Evolutionary conservation across 1,140 invertebrate genomes (phyloP).

Genomic region (Whitmania pigra): DNA sequence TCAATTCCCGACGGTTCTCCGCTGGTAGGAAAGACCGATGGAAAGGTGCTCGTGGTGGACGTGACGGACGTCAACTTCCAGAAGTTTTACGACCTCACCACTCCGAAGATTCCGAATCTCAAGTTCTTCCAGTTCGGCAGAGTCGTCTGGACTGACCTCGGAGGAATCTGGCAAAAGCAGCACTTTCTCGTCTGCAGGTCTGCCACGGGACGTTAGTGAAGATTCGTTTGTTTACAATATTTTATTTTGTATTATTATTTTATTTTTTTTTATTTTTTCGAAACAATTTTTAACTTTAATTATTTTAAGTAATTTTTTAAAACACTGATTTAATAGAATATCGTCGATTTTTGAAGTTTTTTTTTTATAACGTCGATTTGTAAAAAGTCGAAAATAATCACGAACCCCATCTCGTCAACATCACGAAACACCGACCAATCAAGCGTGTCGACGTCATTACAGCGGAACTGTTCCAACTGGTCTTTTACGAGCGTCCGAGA

Average conservation of each 20-base stretch:
- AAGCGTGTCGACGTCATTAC: not conserved
- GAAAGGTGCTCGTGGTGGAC: slow-evolving; percentile 2
- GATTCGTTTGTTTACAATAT: too few species aligned
- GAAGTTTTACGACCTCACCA: not conserved
- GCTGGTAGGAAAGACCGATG: not conserved
- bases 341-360: too few species aligned
- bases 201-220: too few species aligned
- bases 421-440: not conserved
- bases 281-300: too few species aligned
- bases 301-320: too few species aligned
- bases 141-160: not conserved
- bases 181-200: not conserved
- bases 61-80: not conserved
- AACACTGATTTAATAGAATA: too few species aligned
- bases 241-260: too few species aligned
- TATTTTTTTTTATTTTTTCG: too few species aligned
- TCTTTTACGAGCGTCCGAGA: not conserved
- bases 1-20: not conserved
- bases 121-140: not conserved
- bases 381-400: too few species aligned
- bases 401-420: not conserved
- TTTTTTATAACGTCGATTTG: too few species aligned
- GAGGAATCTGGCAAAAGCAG: not conserved
- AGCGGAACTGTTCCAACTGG: not conserved
- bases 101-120: not conserved